Evolutionary conservation across 2,113 vertebrate species (phyloP).

Genomic region (Enhydra lutris): DNA sequence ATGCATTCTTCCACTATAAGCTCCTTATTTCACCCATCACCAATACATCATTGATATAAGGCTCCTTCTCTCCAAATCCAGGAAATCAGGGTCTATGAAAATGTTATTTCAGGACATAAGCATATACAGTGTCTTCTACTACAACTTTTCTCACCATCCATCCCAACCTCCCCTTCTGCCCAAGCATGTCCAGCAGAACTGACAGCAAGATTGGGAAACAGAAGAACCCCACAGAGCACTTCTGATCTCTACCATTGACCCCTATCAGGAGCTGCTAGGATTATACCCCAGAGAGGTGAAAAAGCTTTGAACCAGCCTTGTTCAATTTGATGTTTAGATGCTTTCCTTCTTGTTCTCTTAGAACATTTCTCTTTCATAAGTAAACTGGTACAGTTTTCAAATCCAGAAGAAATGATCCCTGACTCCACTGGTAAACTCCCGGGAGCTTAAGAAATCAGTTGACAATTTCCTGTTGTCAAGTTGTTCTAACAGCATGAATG

Average conservation of each 20-base stretch:
- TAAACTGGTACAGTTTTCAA: neutral
- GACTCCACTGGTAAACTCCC: neutral
- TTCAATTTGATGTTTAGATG: neutral
- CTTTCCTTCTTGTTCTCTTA: neutral
- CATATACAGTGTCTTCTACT: neutral
- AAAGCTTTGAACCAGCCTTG: neutral
- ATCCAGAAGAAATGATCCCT: neutral
- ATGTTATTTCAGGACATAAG: no score
- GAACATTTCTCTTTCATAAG: neutral
- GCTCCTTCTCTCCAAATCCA: neutral
- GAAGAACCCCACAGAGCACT: neutral
- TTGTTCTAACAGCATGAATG: neutral
- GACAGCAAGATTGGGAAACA: neutral
- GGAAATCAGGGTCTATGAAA: neutral
- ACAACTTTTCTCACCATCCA: neutral
- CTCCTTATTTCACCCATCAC: neutral
- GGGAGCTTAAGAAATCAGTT: neutral
- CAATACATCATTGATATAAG: neutral
- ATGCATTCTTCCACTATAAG: neutral
- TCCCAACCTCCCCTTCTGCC: no score
- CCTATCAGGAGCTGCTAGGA: neutral
- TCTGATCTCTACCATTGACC: neutral
- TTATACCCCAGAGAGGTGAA: accelerated
- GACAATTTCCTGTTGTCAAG: neutral
- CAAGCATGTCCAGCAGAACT: neutral